phyloP scores from a whole-genome alignment of 2,888 invertebrate species.

The Rhorus exstirpatorius region DNA sequence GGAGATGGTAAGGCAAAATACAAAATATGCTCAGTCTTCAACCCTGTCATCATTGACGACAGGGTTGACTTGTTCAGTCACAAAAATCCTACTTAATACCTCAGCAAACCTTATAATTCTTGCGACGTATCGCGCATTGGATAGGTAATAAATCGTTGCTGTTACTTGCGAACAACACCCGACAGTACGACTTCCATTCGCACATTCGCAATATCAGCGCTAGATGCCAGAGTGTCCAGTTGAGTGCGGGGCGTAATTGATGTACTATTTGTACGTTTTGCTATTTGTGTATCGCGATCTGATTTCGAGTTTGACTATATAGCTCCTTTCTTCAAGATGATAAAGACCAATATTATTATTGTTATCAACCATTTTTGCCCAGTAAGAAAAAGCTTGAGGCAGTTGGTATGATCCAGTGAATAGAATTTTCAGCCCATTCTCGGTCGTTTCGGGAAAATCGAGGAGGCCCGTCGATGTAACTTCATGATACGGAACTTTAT shows the following conservation, averaged over 20 bases:
- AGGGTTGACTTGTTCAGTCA: background rate
- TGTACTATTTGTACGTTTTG: conserved; percentile 64
- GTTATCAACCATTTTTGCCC: conserved; percentile 38
- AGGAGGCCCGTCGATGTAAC: conserved; percentile 51
- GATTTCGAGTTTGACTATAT: conserved; percentile 63
- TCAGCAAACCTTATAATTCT: conserved; percentile 44
- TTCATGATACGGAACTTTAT: conserved; percentile 47
- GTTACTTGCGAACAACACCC: conserved; percentile 37
- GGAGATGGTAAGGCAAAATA: too few relatives aligned
- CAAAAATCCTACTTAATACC: conserved; percentile 35
- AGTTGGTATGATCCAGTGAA: conserved; percentile 71
- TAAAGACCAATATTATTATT: conserved; percentile 58
- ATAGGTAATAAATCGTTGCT: conserved; percentile 43
- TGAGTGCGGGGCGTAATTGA: conserved; percentile 2
- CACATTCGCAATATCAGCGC: conserved; percentile 52
- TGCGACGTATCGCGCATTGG: conserved; percentile 35
- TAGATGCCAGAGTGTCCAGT: conserved; percentile 30
- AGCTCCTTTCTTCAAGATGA: conserved; percentile 58
- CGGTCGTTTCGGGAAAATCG: conserved; percentile 68
- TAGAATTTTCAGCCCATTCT: conserved; percentile 61
- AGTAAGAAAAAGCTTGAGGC: background rate
- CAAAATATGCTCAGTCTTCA: background rate
- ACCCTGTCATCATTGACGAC: background rate
- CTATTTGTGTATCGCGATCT: conserved; percentile 57
- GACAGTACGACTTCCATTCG: conserved; percentile 36